Evolutionary conservation across 2,888 invertebrate species (phyloP), one percentile per base, ranked within the genome.

Genomic region (Parnassius orleans): DNA sequence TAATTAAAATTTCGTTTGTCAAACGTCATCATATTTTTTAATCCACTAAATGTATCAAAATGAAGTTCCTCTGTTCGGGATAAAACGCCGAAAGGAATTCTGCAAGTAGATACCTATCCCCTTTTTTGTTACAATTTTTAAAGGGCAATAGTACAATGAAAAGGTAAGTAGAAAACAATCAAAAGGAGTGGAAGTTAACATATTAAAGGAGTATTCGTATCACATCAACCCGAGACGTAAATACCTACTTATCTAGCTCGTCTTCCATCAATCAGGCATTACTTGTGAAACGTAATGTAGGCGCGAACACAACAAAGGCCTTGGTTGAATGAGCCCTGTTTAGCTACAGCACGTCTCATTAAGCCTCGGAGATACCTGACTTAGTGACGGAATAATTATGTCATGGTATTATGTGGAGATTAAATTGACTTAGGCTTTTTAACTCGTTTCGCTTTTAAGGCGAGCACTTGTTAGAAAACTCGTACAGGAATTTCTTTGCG

Each of bases 381-480:
- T 53, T 10, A 53, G 53, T 54, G 44, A 54, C 54, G 54, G 15
- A 54, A 54, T 19, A 44, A 44, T 54, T 44, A 24, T 11, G 19
- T 54, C 19, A 19, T 44, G 44, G 54, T 44, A 41, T 43, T 54
- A 54, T 43, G 19, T 54, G 11, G 10, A 54, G 15, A 44, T 54
- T 54, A 54, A 33, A 43, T 44, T 11, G 43, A 43, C 53, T 53
- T 42, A 43, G n/a, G 53, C 42, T 53, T 53, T 43, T 53, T 53
- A 15, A 33, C 33, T 52, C 2, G 52, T 15, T 44, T 44, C 15
- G 43, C 19, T 24, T 44, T 12, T 10, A 19, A 54, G 43, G 10
- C 10, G 43, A 54, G 44, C 15, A 54, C 44, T 54, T 54, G 44
- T 12, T 44, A 54, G 54, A 44, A 19, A 44, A 12, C 44, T 9